Evolutionary conservation across 2,888 invertebrate species (phyloP), one percentile per base, ranked within the genome.

Genomic region (Pheosia tremula): DNA sequence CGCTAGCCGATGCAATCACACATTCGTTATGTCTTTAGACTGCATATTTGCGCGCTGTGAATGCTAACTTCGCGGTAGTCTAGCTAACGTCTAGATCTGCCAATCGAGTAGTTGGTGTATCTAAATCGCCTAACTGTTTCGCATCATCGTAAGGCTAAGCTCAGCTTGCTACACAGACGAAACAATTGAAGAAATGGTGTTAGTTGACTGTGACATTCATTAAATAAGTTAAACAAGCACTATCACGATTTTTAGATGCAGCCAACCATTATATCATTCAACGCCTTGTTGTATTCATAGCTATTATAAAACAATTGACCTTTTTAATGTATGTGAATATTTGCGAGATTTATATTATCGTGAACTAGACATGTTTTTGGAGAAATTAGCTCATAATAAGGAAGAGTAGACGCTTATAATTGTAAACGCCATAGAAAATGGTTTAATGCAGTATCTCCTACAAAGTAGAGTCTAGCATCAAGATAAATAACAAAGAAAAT

Each of bases 11-110:
- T 59, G 60, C 57, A 67, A 67, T 58, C 56, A 63, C 65, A 72
- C 57, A 64, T 63, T 64, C 60, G 68, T 67, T 68, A 70, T 59
- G 65, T 72, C 62, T 63, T 68, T 47, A 59, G 38, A 60, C 62
- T 59, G 52, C 45, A 56, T 56, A 45, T 36, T 56, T 56, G 56
- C 56, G 10, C 39, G 56, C 45, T 59, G 60, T 57, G 54, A 9
- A 65, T 60, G 61, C 13, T 63, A 45, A 55, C 8, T 58, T 47
- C 36, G 45, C 45, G 45, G 24, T 56, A 56, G 50, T 56, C 58
- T 58, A 45, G 54, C 59, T 58, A 58, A 43, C 54, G 45, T 56
- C 56, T 56, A 43, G 56, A 45, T 56, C 43, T 43, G 41, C 11
- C n/a, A 41, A 56, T 56, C 41, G 41, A 56, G 13, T 38, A 38